Percentiles rank a stretch among this genome's conserved stretches.
Evolutionary conservation across 1,140 invertebrate genomes (phyloP).

Genomic region (Wiebesia pumilae): DNA sequence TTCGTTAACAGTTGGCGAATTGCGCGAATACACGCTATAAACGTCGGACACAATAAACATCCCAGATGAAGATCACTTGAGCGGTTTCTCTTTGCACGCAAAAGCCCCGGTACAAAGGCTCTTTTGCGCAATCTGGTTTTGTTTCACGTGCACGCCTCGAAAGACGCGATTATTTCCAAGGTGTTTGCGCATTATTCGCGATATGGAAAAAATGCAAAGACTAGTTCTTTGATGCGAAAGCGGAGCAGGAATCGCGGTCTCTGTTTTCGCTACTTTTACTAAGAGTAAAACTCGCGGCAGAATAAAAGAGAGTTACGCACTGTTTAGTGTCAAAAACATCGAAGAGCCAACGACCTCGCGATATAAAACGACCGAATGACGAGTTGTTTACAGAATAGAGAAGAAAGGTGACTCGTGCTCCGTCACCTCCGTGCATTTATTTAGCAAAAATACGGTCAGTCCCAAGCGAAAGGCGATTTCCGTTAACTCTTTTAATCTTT

Average conservation of each 20-base stretch:
- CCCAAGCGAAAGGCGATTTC: no score
- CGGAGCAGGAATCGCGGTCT: not conserved
- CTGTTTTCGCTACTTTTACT: not conserved
- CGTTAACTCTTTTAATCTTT: no score
- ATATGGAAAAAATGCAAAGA: not conserved
- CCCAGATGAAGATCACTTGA: not conserved
- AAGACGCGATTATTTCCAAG: not conserved
- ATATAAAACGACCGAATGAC: not conserved
- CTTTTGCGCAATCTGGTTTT: not conserved
- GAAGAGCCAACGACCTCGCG: not conserved
- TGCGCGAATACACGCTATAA: not conserved
- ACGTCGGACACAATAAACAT: not conserved
- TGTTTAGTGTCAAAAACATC: not conserved
- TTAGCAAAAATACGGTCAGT: no score
- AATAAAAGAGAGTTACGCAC: not conserved
- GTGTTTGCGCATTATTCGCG: not conserved
- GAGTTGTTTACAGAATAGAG: not conserved
- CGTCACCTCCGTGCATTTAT: no score
- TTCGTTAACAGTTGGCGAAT: not conserved
- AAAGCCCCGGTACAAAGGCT: not conserved
- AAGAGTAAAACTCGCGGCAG: not conserved
- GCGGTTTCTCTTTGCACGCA: not conserved
- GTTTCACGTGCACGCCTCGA: not conserved
- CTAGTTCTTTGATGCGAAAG: not conserved
- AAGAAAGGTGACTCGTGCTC: no score